Evolutionary conservation across 2,797 vertebrate species (phyloP), one percentile per base, ranked within the genome.

Genomic region (Liasis olivaceus): DNA sequence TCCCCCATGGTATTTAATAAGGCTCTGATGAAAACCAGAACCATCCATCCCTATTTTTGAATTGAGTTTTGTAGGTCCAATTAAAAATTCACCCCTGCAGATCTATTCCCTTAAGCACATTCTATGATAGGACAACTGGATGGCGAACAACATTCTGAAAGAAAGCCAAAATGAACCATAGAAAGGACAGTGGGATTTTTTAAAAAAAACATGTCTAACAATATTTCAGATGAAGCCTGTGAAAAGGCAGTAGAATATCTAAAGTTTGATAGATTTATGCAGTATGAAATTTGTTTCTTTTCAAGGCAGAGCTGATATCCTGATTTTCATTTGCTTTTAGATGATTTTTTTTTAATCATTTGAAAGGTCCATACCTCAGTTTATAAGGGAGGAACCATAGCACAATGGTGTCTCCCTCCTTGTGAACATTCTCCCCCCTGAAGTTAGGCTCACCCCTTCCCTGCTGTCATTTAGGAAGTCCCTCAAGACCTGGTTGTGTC

Each of bases 61-160:
- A 87, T 63, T 89, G 56, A 95, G 96, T 96, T 91, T 69, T 93
- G 94, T 91, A 92, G 89, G 93, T 89, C 94, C 93, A 97, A 96
- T 97, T 97, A 94, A 96, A 96, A 96, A 95, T 95, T 60, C 20
- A 63, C 12, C 5, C 89, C 56, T 96, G 72, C 92, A 89, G 91
- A 94, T 95, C 94, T 93, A 96, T 95, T 94, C 89, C 1, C 4
- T 93, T 94, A 93, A 94, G 58, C 88, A 51, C 42, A 95, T 96
- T 95, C n/a, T 60, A 89, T 51, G 91, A 92, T 92, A 84, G 90
- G 94, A 90, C 31, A 96, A 60, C 14, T 87, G 90, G 93, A 93
- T 28, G 69, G 88, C 64, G 42, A 86, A 24, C 26, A 92, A 59
- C 5, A 91, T 9, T 0, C 13, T 89, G 42, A n/a, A 59, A 93